Conservation (phyloP, 2,113 vertebrate species). For the Ariopsis seemanni region DNA sequence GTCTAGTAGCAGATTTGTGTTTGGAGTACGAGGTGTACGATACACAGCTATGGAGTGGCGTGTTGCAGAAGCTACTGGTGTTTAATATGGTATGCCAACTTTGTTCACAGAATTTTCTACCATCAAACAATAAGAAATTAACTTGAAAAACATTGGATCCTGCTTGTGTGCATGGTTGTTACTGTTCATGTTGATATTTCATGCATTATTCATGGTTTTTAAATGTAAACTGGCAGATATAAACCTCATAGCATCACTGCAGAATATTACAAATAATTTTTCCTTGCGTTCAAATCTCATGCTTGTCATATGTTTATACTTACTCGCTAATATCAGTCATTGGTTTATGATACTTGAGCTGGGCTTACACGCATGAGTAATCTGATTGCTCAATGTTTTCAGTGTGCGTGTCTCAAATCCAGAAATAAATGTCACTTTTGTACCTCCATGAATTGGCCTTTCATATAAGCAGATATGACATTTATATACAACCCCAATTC, state of each 20-base stretch:
- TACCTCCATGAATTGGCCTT: background rate
- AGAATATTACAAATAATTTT: background rate
- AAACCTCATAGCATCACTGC: background rate
- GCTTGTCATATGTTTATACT: background rate
- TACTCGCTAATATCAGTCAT: background rate
- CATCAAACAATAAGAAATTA: background rate
- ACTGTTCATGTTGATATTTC: too few relatives aligned
- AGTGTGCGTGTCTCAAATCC: background rate
- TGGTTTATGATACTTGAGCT: background rate
- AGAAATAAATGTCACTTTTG: background rate
- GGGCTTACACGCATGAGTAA: background rate
- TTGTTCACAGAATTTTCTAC: background rate
- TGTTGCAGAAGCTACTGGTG: slow-evolving; percentile 88
- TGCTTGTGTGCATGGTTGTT: background rate
- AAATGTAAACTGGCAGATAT: background rate
- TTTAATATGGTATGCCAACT: slow-evolving; percentile 82
- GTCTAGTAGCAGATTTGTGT: slow-evolving; percentile 86
- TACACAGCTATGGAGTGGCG: slow-evolving; percentile 86
- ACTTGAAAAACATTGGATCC: background rate
- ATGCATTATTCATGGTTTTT: background rate
- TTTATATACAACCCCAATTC: background rate
- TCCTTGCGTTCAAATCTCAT: background rate
- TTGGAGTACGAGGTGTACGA: slow-evolving; percentile 90
- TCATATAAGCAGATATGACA: background rate
- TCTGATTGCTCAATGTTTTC: background rate